phyloP scores from a whole-genome alignment of 2,113 vertebrate species.

The Rhizomys pruinosus region DNA sequence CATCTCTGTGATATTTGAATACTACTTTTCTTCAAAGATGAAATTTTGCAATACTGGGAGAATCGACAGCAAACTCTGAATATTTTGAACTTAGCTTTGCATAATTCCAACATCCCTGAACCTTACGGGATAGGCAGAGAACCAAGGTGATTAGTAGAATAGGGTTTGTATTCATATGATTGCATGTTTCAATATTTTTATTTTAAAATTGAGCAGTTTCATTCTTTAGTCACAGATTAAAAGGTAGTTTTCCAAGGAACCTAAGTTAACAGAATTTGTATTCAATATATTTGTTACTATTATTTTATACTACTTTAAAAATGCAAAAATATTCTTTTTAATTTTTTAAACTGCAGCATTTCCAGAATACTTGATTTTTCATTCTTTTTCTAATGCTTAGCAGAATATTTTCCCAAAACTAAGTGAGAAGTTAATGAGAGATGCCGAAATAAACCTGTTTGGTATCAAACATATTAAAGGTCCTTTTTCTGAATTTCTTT shows the following conservation, averaged over 20 bases:
- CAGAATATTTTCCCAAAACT: neutral
- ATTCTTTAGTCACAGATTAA: conserved; percentile 48
- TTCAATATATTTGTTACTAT: neutral
- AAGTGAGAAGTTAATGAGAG: neutral
- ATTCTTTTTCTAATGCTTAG: neutral
- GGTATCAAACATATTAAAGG: neutral
- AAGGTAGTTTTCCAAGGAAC: neutral
- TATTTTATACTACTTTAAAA: neutral
- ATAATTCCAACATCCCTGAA: neutral
- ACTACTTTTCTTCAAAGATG: conserved; percentile 38
- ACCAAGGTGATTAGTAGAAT: neutral
- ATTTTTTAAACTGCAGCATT: too few relatives aligned
- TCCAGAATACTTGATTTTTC: neutral
- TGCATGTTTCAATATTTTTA: neutral
- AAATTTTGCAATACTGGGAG: neutral
- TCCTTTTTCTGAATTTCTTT: too few relatives aligned
- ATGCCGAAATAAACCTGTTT: conserved; percentile 24
- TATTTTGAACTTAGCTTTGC: neutral
- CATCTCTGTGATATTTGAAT: neutral
- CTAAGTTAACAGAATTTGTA: neutral
- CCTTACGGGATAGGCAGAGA: neutral
- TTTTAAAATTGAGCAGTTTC: conserved; percentile 41
- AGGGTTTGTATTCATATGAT: neutral
- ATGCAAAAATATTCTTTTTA: too few relatives aligned
- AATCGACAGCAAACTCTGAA: neutral